Evolutionary conservation across 1,140 invertebrate species (phyloP).

Genomic region (Caenorhabditis remanei): DNA sequence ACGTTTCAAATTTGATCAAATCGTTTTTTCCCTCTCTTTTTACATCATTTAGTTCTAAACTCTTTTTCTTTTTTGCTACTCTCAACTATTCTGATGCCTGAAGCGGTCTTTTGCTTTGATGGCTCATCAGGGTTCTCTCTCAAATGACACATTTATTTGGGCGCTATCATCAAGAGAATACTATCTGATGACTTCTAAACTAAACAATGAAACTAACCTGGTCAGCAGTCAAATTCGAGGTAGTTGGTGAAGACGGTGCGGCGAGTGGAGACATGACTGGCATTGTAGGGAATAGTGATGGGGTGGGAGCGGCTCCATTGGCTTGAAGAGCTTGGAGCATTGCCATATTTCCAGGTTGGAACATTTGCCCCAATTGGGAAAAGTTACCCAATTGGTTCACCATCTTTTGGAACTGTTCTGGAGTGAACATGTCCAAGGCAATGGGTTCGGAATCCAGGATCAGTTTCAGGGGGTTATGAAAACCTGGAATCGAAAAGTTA

Average conservation of each 20-base stretch:
- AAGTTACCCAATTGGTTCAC: conserved; percentile 43
- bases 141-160: conserved; percentile 33
- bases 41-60: conserved; percentile 22
- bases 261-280: conserved; percentile 21
- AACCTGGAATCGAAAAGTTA: background rate
- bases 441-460: background rate
- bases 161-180: background rate
- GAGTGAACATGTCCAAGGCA: conserved; percentile 56
- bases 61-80: background rate
- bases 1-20: conserved; percentile 55
- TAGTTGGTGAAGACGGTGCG: conserved; percentile 57
- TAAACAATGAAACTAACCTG: conserved; percentile 58
- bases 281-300: conserved; percentile 53
- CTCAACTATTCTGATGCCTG: background rate
- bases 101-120: conserved; percentile 32
- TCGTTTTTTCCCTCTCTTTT: background rate
- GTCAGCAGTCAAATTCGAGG: conserved; percentile 58
- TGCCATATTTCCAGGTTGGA: conserved; percentile 37
- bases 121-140: conserved; percentile 5
- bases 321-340: conserved; percentile 49
- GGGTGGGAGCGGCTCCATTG: conserved; percentile 6
- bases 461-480: background rate
- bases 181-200: conserved; percentile 8
- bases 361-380: conserved; percentile 44
- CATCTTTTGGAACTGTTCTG: conserved; percentile 57